Evolutionary conservation across 2,888 invertebrate species (phyloP), one percentile per base, ranked within the genome.

Genomic region (Brachypalpus laphriformis): DNA sequence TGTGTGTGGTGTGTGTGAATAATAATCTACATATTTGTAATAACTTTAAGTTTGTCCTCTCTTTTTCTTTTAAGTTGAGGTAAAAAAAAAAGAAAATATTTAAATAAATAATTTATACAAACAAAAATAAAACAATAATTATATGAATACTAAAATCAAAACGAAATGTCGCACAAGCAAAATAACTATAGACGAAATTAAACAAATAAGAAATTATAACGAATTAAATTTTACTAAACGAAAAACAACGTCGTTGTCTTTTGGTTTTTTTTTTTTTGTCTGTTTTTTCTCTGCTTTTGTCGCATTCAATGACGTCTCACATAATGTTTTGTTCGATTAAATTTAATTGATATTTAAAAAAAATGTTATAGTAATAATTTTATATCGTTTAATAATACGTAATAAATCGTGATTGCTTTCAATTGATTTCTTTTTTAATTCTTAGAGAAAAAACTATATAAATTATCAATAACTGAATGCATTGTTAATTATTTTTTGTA

Each of bases 201-300:
- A 42, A 70, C n/a, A 28, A 34, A 49, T n/a, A 28, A 45, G 8
- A 42, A 28, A 40, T 11, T 40, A 5, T 25, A 25, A 49, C 54
- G 54, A 54, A 51, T 40, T 47, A 68, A 77, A 37, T 80, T 68
- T 71, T 54, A 57, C 72, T 82, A 68, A 82, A 78, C 78, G 78
- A 80, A 80, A 83, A 83, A 83, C 83, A 83, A 83, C 83, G 74
- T 70, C 80, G 63, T 83, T 75, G 75, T 75, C 61, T 75, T 82
- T 76, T 75, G 25, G 25, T 77, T 61, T 25, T 25, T 66, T 49
- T 47, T 78, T 57, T 49, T 37, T 37, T 57, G 18, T 61, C 16
- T 74, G 51, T 61, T 37, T 65, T 45, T 49, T 61, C 37, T 54
- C 25, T 45, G 57, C 25, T 47, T 59, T n/a, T 47, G 31, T 8